Conservation (phyloP, 2,888 invertebrate species). For the Noctua janthina region DNA sequence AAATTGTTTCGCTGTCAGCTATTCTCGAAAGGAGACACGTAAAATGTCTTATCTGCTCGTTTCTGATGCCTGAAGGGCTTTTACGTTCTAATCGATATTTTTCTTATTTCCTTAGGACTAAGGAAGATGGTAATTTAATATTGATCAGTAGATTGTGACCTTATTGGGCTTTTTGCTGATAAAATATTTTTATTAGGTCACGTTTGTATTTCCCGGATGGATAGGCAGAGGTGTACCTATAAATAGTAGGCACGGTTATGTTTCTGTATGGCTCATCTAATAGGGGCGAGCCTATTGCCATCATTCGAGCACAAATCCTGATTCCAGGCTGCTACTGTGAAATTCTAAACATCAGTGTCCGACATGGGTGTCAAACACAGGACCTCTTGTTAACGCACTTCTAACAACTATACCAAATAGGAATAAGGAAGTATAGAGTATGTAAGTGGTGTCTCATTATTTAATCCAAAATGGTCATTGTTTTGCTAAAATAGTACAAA, state of each 20-base stretch:
- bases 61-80: slow-evolving; percentile 30
- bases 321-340: too few relatives aligned
- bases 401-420: too few relatives aligned
- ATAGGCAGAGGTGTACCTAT: neutral
- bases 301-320: neutral
- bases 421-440: neutral
- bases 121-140: slow-evolving; percentile 39
- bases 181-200: slow-evolving; percentile 11
- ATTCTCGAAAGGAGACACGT: slow-evolving; percentile 48
- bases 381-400: too few relatives aligned
- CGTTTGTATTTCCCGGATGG: neutral
- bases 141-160: slow-evolving; percentile 25
- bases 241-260: neutral
- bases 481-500: neutral
- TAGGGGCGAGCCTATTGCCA: neutral
- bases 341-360: too few relatives aligned
- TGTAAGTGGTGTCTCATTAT: neutral
- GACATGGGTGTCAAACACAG: too few relatives aligned
- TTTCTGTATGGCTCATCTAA: neutral
- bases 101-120: slow-evolving; percentile 47
- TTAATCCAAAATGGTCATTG: neutral
- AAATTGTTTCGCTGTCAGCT: slow-evolving; percentile 57
- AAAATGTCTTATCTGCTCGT: slow-evolving; percentile 57
- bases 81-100: slow-evolving; percentile 34
- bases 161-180: slow-evolving; percentile 3